Percentiles rank a stretch among this genome's conserved stretches.
phyloP scores from a whole-genome alignment of 2,888 invertebrate species.

The Heliconius erato region DNA sequence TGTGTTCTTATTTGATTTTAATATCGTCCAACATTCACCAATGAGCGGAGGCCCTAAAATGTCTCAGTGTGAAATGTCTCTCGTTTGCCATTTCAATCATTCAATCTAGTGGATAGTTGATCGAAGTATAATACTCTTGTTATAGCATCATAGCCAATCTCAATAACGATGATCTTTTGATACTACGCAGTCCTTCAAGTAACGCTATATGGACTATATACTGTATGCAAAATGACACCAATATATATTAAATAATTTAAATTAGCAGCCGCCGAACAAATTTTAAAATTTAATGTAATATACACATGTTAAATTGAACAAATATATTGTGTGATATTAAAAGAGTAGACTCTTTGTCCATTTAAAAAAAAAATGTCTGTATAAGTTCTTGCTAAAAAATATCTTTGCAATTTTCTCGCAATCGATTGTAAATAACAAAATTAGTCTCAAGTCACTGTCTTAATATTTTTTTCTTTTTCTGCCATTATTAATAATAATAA shows the following conservation, averaged over 20 bases:
- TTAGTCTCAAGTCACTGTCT: neutral
- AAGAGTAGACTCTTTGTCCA: neutral
- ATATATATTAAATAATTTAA: neutral
- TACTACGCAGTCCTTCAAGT: no score
- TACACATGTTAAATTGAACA: conserved; percentile 1
- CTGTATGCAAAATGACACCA: neutral
- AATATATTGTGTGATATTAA: conserved; percentile 12
- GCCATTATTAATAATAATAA: no score
- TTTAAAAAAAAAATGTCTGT: neutral
- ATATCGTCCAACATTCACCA: no score
- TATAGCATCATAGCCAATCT: no score
- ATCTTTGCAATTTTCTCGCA: conserved; percentile 4
- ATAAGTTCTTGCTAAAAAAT: neutral
- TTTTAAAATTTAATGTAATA: neutral
- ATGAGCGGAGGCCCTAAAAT: no score
- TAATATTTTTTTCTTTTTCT: neutral
- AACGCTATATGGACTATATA: no score
- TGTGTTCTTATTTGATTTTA: no score
- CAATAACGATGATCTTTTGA: no score
- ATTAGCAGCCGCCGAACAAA: conserved; percentile 7
- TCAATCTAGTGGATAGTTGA: no score
- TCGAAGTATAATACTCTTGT: no score
- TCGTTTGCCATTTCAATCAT: no score
- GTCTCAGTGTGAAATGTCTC: no score
- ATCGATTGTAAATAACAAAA: neutral